Evolutionary conservation across 1,140 invertebrate species (phyloP).

Genomic region (Delia radicum): DNA sequence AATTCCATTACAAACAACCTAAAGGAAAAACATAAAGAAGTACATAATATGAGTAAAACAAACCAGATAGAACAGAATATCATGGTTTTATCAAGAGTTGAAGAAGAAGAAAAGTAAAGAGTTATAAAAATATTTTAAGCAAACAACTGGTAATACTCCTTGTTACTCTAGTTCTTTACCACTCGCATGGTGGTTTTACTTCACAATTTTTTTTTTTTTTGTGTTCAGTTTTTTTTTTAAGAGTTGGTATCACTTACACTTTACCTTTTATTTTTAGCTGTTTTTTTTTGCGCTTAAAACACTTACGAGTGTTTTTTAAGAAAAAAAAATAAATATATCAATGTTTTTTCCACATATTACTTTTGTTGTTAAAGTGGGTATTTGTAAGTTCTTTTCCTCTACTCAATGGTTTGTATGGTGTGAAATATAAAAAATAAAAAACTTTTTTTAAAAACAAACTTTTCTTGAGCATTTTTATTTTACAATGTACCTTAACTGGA

Average conservation of each 20-base stretch:
- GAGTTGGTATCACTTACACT: neutral
- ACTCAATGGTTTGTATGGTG: neutral
- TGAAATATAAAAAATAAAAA: neutral
- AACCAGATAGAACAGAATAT: neutral
- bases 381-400: neutral
- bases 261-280: neutral
- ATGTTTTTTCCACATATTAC: neutral
- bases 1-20: neutral
- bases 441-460: neutral
- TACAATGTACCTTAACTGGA: neutral
- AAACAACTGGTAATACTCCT: neutral
- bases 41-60: neutral
- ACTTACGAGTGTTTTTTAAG: neutral
- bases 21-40: neutral
- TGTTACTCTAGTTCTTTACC: neutral
- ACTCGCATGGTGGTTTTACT: neutral
- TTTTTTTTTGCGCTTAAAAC: neutral
- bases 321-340: neutral
- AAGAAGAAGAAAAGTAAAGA: neutral
- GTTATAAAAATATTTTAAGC: no score
- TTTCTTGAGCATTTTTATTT: neutral
- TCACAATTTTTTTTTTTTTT: neutral
- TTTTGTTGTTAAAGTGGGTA: neutral
- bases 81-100: neutral
- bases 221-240: neutral